Percentiles rank a stretch among this genome's conserved stretches.
phyloP scores from a whole-genome alignment of 2,113 vertebrate genomes.

The Onychostoma macrolepis region DNA sequence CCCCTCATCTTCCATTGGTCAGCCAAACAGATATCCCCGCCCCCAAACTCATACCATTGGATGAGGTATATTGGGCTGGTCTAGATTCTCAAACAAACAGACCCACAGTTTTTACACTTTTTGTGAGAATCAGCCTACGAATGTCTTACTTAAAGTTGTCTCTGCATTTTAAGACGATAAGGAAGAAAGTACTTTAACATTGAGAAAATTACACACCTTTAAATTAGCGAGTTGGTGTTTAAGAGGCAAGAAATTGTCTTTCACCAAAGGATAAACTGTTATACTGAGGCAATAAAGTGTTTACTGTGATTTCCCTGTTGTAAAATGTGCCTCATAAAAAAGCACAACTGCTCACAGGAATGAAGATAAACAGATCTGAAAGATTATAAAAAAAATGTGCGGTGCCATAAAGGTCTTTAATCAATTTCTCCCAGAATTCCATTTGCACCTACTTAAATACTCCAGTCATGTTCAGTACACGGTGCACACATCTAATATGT shows the following conservation, averaged over 20 bases:
- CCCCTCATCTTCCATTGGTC: neutral
- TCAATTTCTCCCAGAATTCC: slow-evolving; percentile 27
- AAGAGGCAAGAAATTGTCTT: slow-evolving; percentile 5
- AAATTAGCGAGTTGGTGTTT: neutral
- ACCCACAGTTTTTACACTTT: neutral
- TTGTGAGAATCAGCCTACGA: neutral
- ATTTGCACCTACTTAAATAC: slow-evolving; percentile 40
- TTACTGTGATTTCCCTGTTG: neutral
- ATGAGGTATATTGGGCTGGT: neutral
- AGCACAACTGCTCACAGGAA: slow-evolving; percentile 3
- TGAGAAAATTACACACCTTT: neutral
- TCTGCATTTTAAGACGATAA: neutral
- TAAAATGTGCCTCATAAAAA: slow-evolving; percentile 18
- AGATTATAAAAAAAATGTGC: slow-evolving; percentile 1
- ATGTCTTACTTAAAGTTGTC: neutral
- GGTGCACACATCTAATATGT: slow-evolving; percentile 36
- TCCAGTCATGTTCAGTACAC: slow-evolving; percentile 19
- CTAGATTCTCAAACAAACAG: neutral
- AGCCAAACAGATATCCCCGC: neutral
- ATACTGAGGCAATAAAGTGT: neutral
- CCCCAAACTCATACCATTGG: neutral
- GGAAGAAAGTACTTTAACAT: neutral
- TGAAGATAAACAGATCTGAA: slow-evolving; percentile 6
- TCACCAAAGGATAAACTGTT: slow-evolving; percentile 11
- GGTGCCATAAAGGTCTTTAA: slow-evolving; percentile 18